Evolutionary conservation across 23 tunicate genomes (phyloP).

Genomic region (Oikopleura albicans): DNA sequence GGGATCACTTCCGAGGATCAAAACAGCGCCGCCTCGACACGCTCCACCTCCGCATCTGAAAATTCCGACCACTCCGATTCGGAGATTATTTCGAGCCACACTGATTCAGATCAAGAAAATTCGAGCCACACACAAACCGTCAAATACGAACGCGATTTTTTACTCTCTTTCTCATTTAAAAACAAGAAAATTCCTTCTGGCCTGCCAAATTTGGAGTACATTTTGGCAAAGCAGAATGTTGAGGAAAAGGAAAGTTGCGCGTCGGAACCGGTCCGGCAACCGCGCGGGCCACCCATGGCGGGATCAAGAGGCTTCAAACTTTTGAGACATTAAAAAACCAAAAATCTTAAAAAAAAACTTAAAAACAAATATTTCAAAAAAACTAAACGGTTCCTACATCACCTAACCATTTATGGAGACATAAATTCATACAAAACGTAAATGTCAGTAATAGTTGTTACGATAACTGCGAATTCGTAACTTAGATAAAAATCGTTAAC

Average conservation of each 20-base stretch:
- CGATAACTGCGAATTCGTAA: too few species aligned
- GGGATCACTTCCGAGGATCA: slow-evolving; percentile 4
- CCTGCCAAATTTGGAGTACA: neutral
- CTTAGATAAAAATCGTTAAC: too few species aligned
- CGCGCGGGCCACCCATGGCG: slow-evolving; percentile 12
- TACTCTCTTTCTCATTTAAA: neutral
- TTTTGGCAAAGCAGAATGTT: neutral
- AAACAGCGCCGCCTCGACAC: neutral
- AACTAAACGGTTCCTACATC: too few species aligned
- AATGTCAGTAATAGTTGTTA: too few species aligned
- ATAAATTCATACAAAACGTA: too few species aligned
- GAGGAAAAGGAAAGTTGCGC: neutral
- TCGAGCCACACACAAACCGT: neutral
- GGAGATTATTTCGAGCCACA: neutral
- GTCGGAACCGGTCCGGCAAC: neutral
- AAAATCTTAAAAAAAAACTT: too few species aligned
- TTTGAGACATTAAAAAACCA: too few species aligned
- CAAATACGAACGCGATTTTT: neutral
- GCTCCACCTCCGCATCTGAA: neutral
- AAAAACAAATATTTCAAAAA: too few species aligned
- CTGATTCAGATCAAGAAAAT: neutral
- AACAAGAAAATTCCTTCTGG: neutral
- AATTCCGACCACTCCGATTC: neutral
- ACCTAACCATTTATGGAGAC: too few species aligned
- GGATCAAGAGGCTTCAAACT: too few species aligned